phyloP scores from a whole-genome alignment of 2,888 invertebrate genomes.

The Oscheius sp. region DNA sequence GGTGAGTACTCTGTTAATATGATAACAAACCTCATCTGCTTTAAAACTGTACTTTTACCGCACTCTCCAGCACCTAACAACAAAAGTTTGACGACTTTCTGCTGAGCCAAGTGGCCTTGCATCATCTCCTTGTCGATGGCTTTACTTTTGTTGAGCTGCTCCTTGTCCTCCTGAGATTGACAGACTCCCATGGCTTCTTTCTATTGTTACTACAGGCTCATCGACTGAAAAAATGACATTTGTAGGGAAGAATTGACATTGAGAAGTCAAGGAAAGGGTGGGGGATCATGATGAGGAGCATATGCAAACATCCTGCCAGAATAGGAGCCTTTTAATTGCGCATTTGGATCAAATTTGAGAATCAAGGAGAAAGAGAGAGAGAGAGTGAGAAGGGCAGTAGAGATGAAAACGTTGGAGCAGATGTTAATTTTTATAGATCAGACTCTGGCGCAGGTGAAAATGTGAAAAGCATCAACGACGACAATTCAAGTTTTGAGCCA shows the following conservation, averaged over 20 bases:
- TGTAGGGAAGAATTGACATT: background rate
- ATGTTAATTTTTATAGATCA: no score
- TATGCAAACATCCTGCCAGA: conserved; percentile 26
- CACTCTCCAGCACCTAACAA: conserved; percentile 66
- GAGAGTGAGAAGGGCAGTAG: no score
- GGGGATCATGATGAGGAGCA: conserved; percentile 20
- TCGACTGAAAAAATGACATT: background rate
- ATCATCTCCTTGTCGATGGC: conserved; percentile 72
- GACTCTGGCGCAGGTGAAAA: no score
- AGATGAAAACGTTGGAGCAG: no score
- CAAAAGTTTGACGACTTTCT: conserved; percentile 66
- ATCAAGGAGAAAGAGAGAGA: no score
- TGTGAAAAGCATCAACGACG: no score
- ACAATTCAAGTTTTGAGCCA: no score
- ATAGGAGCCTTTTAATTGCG: background rate
- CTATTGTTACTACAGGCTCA: background rate
- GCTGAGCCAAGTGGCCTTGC: conserved; percentile 63
- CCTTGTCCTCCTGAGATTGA: conserved; percentile 71
- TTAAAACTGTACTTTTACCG: conserved; percentile 67
- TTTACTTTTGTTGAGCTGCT: conserved; percentile 66
- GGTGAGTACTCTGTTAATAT: background rate
- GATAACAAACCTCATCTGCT: conserved; percentile 60
- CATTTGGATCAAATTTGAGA: no score
- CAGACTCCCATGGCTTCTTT: conserved; percentile 65
- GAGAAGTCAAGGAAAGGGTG: background rate